Evolutionary conservation across 2,797 vertebrate genomes (phyloP), one percentile per base, ranked within the genome.

Genomic region (Poecile montanus): DNA sequence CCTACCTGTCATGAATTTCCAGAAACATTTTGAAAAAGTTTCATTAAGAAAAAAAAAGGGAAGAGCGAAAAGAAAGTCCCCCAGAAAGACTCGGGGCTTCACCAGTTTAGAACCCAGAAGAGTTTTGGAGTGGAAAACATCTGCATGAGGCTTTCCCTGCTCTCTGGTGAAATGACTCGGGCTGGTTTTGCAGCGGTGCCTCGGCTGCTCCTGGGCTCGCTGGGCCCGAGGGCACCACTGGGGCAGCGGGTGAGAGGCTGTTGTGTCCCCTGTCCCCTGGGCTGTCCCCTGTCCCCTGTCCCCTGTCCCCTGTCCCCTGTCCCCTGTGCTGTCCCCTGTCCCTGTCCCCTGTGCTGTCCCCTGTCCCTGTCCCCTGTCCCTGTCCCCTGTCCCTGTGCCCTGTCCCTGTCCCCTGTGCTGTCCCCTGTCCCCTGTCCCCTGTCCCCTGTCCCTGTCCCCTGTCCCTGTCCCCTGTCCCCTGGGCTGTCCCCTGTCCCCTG

Each of bases 11-110:
- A 15, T 23, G 32, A 48, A 76, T 51, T 83, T 80, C 53, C 72
- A 77, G 75, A 85, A 76, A 45, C 21, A 76, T 32, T 58, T 53
- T 67, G 26, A 40, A 66, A 79, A 48, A 8, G 15, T 76, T 77
- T 36, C 16, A 40, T 18, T 0, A 10, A 58, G 53, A 72, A 51
- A 26, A 20, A 11, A 25, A 17, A 29, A 6, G 4, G n/a, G 2
- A 7, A 6, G 0, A 4, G 0, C 2, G 12, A 18, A 11, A 40
- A 23, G 23, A 32, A 65, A 32, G 17, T 10, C 20, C 36, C 22
- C n/a, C 56, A 25, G 42, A 63, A 89, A 57, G 18, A 22, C 19
- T 48, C 25, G 48, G n/a, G 56, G 45, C 60, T 76, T 74, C 56
- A 60, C 29, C 51, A 9, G 56, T 60, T 56, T 63, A 77, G 76